Evolutionary conservation across 2,797 vertebrate species (phyloP).

Genomic region (Pseudomugil gertrudae): DNA sequence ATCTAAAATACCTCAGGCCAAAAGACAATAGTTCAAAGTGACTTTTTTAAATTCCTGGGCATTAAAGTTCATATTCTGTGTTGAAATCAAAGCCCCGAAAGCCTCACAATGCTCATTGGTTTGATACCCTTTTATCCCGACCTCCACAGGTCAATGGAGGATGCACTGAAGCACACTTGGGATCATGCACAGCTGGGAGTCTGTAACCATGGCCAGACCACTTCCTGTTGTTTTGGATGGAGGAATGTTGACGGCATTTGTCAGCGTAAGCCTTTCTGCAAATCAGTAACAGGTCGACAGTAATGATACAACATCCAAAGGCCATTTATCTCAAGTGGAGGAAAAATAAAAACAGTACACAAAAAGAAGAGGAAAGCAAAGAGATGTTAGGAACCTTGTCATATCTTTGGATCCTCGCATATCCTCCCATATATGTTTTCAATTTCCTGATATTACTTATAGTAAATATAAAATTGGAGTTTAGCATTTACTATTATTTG

Average conservation of each 20-base stretch:
- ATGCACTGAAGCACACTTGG: slow-evolving; percentile 11
- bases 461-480: neutral
- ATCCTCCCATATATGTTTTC: neutral
- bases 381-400: neutral
- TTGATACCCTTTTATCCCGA: slow-evolving; percentile 47
- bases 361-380: slow-evolving; percentile 8
- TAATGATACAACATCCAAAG: slow-evolving; percentile 22
- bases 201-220: slow-evolving; percentile 60
- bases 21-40: too few species aligned
- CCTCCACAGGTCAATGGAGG: slow-evolving; percentile 53
- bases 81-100: slow-evolving; percentile 15
- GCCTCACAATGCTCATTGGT: slow-evolving; percentile 30
- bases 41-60: too few species aligned
- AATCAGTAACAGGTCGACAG: slow-evolving; percentile 25
- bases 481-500: neutral
- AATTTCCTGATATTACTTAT: too few species aligned
- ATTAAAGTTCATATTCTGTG: neutral
- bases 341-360: slow-evolving; percentile 16
- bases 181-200: slow-evolving; percentile 44
- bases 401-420: neutral
- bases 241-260: slow-evolving; percentile 72
- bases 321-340: slow-evolving; percentile 30
- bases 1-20: too few species aligned
- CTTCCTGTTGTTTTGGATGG: slow-evolving; percentile 77
- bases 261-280: slow-evolving; percentile 67